Percentiles rank a stretch among this genome's conserved stretches.
Evolutionary conservation across 2,113 vertebrate genomes (phyloP).

Genomic region (Macquaria australasica): DNA sequence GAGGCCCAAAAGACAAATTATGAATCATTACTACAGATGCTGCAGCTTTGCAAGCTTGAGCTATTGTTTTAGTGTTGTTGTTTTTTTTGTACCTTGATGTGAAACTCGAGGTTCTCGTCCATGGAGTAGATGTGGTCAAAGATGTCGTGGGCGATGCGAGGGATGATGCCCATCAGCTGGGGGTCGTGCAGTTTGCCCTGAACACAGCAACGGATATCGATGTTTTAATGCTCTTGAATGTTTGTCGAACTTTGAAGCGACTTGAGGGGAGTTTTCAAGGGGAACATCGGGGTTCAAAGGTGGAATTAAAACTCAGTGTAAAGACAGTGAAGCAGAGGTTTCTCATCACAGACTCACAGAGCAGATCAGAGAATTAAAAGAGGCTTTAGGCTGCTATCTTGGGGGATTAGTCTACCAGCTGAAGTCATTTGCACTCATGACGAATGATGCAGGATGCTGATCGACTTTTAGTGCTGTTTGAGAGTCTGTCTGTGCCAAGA

Average conservation of each 20-base stretch:
- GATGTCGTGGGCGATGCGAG: slow-evolving; percentile 93
- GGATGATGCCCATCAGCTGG: slow-evolving; percentile 95
- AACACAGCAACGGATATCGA: not conserved
- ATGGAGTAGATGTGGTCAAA: slow-evolving; percentile 98
- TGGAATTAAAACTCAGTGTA: not conserved
- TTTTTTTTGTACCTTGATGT: slow-evolving; percentile 89
- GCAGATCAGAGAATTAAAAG: slow-evolving; percentile 21
- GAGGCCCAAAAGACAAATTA: not conserved
- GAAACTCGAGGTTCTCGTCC: slow-evolving; percentile 97
- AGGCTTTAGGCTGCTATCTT: slow-evolving; percentile 1
- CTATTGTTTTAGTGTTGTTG: not conserved
- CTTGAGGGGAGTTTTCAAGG: not conserved
- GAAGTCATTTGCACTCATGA: not conserved
- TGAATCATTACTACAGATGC: not conserved
- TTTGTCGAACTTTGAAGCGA: not conserved
- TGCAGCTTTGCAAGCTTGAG: not conserved
- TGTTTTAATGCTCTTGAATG: not conserved
- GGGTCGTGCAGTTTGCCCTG: slow-evolving; percentile 93
- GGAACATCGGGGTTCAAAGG: slow-evolving; percentile 1
- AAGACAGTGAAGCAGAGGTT: not conserved
- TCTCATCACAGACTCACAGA: not conserved
- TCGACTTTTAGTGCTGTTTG: not conserved
- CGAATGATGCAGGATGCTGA: not conserved
- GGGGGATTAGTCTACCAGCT: not conserved
- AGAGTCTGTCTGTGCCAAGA: not conserved